Evolutionary conservation across 2,797 vertebrate species (phyloP).

Genomic region (Oreochromis grahami): DNA sequence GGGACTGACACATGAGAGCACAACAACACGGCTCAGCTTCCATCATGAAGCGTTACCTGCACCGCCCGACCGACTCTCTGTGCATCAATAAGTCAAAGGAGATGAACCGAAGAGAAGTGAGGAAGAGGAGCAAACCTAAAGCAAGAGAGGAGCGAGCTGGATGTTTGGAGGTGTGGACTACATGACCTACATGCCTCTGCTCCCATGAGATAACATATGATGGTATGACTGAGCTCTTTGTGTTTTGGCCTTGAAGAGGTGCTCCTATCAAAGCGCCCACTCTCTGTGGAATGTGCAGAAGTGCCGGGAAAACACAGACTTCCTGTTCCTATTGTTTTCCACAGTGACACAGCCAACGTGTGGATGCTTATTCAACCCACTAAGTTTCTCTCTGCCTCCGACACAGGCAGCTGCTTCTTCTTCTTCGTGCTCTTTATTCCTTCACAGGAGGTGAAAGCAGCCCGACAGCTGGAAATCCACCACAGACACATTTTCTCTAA

Average conservation of each 20-base stretch:
- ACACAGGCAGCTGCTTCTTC: background rate
- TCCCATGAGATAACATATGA: background rate
- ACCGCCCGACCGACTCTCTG: background rate
- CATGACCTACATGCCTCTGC: background rate
- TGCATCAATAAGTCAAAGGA: background rate
- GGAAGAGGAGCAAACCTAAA: background rate
- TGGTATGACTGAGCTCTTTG: fast-evolving
- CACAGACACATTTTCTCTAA: background rate
- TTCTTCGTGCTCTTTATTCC: background rate
- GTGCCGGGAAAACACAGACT: background rate
- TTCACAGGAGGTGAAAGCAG: background rate
- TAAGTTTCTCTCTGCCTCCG: background rate
- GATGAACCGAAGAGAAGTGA: background rate
- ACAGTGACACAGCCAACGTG: fast-evolving
- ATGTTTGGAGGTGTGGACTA: background rate
- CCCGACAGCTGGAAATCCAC: background rate
- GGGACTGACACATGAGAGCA: background rate
- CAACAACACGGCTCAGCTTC: background rate
- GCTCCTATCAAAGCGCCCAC: background rate
- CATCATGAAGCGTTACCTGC: fast-evolving
- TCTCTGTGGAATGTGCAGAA: background rate
- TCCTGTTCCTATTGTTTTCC: background rate
- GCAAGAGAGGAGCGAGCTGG: background rate
- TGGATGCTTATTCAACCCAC: background rate
- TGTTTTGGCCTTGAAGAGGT: background rate